These are phyloP conservation scores for Liopterus haemorrhoidalis DNA, from an alignment of 2,888 invertebrate genomes.

Conservation along the genomic window DNA sequence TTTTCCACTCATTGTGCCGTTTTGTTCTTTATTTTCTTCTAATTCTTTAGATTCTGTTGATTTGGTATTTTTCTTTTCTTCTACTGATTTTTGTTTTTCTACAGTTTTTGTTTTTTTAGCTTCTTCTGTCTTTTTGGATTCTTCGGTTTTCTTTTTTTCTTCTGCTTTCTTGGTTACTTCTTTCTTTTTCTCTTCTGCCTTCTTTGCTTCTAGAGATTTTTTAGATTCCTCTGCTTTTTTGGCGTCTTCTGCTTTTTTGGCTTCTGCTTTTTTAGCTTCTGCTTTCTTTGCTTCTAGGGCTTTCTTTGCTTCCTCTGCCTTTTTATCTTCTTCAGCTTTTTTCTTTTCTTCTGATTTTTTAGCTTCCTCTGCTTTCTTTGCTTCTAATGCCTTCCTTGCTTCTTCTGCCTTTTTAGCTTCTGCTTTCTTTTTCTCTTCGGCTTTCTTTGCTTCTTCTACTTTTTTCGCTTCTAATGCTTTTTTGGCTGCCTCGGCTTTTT, in stretches of 20 bases:
- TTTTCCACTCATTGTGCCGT: too few species aligned
- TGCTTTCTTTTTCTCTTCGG: conserved; percentile 21
- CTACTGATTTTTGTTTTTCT: conserved; percentile 22
- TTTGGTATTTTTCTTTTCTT: conserved; percentile 22
- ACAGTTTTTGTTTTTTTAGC: conserved; percentile 1
- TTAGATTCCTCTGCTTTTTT: conserved; percentile 29
- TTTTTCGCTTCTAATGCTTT: conserved; percentile 17
- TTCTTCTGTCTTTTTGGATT: conserved; percentile 13
- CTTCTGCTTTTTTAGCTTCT: conserved; percentile 10
- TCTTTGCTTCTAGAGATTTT: conserved; percentile 38
- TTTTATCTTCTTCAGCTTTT: conserved; percentile 30
- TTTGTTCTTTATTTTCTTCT: conserved; percentile 19
- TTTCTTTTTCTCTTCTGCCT: conserved; percentile 25
- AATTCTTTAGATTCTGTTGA: conserved; percentile 17
- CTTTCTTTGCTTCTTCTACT: conserved; percentile 21
- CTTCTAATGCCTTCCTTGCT: conserved; percentile 31
- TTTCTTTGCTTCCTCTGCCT: conserved; percentile 32
- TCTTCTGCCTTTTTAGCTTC: too few species aligned
- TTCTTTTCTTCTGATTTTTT: conserved; percentile 21
- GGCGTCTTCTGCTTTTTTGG: conserved; percentile 12
- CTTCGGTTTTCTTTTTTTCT: conserved; percentile 12
- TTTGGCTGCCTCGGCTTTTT: conserved; percentile 4
- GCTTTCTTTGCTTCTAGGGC: conserved; percentile 11
- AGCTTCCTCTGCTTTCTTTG: conserved; percentile 34
- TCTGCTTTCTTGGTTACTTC: conserved; percentile 18